Evolutionary conservation across 2,888 invertebrate species (phyloP).

Genomic region (Patella ulyssiponensis): DNA sequence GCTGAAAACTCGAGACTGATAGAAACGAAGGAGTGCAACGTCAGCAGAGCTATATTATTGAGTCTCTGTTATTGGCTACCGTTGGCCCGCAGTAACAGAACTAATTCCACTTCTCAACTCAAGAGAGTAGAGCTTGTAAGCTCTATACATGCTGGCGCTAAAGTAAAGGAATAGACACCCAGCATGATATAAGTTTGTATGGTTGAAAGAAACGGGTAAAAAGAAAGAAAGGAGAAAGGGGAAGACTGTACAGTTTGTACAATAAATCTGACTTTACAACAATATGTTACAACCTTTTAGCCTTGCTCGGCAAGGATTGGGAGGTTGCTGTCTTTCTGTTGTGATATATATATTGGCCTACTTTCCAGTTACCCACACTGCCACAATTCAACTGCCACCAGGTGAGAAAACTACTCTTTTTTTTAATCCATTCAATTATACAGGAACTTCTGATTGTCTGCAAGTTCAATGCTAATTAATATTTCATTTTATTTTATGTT

Average conservation of each 20-base stretch:
- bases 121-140: background rate
- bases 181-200: background rate
- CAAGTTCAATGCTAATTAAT: no score
- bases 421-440: background rate
- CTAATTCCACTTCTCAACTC: background rate
- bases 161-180: background rate
- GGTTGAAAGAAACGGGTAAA: background rate
- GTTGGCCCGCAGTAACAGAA: background rate
- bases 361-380: constrained; percentile 9
- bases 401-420: background rate
- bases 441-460: no score
- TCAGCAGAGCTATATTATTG: background rate
- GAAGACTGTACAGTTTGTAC: constrained; percentile 5
- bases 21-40: constrained; percentile 7
- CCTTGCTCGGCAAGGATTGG: constrained; percentile 9
- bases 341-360: background rate
- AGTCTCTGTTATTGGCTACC: background rate
- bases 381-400: background rate
- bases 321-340: background rate
- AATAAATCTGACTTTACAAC: background rate
- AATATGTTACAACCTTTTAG: constrained; percentile 12
- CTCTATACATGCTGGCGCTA: background rate
- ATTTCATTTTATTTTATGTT: no score
- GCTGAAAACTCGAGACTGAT: background rate
- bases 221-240: background rate